A percentile compares a stretch with the other conserved stretches of the same genome.
phyloP scores from a whole-genome alignment of 2,797 vertebrate species.

The Chrysolophus pictus region DNA sequence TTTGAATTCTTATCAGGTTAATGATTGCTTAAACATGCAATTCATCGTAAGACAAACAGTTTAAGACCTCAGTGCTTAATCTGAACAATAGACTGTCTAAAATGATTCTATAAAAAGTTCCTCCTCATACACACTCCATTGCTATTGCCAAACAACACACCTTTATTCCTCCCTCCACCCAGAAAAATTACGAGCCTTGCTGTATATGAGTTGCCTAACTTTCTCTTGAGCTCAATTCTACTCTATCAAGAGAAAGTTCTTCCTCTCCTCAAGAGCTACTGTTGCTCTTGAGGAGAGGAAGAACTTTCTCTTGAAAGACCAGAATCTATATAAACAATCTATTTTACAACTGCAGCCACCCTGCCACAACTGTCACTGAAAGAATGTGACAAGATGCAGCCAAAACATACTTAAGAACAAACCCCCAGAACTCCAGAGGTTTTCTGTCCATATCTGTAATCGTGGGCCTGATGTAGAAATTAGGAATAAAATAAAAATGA shows the following conservation, averaged over 20 bases:
- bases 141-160: background rate
- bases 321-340: background rate
- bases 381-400: slow-evolving; percentile 60
- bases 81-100: background rate
- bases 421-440: slow-evolving; percentile 61
- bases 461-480: slow-evolving; percentile 61
- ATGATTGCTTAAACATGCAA: background rate
- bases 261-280: background rate
- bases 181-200: background rate
- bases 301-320: too few species aligned
- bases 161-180: background rate
- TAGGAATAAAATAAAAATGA: slow-evolving; percentile 65
- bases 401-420: slow-evolving; percentile 66
- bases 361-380: slow-evolving; percentile 49
- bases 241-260: background rate
- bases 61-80: background rate
- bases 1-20: background rate
- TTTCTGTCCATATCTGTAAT: slow-evolving; percentile 68
- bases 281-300: too few species aligned
- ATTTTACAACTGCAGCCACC: background rate
- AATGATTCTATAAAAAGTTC: background rate
- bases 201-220: background rate
- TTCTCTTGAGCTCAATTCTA: background rate
- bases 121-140: background rate
- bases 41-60: background rate